phyloP scores from a whole-genome alignment of 2,113 vertebrate species.

The Morone chrysops region DNA sequence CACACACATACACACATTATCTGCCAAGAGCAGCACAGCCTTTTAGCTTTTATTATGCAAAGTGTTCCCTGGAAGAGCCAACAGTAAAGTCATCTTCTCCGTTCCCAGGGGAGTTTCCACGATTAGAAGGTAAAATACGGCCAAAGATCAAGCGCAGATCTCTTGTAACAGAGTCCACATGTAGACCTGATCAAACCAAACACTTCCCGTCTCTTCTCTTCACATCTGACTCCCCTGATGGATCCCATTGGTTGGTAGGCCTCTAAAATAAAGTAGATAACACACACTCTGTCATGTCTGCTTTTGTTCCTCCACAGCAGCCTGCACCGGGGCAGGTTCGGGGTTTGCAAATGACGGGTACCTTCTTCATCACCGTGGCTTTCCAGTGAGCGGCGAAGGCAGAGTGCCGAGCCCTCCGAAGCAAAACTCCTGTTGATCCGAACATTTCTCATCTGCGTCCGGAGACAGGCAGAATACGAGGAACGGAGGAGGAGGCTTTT shows the following conservation, averaged over 20 bases:
- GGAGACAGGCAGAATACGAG: background rate
- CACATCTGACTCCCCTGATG: slow-evolving; percentile 21
- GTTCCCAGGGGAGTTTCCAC: slow-evolving; percentile 9
- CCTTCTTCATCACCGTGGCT: slow-evolving; percentile 18
- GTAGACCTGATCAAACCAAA: slow-evolving; percentile 33
- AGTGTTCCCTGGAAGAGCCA: background rate
- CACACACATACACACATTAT: slow-evolving; percentile 23
- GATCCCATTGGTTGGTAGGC: slow-evolving; percentile 23
- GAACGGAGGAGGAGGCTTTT: background rate
- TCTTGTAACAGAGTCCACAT: slow-evolving; percentile 43
- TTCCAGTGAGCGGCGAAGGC: background rate
- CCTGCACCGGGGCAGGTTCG: background rate
- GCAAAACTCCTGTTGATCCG: slow-evolving; percentile 40
- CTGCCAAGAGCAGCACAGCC: background rate
- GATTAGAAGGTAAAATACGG: slow-evolving; percentile 26
- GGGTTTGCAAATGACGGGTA: background rate
- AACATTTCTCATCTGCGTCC: slow-evolving; percentile 50
- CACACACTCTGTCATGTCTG: slow-evolving; percentile 3
- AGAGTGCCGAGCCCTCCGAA: background rate
- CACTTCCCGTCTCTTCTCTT: background rate
- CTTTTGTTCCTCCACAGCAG: slow-evolving; percentile 38
- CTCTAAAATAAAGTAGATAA: slow-evolving; percentile 18
- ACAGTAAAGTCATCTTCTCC: slow-evolving; percentile 21
- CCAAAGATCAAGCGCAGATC: slow-evolving; percentile 19
- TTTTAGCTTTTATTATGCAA: slow-evolving; percentile 46